Conservation (phyloP, 2,113 vertebrate species). For the Pelusios castaneus region DNA sequence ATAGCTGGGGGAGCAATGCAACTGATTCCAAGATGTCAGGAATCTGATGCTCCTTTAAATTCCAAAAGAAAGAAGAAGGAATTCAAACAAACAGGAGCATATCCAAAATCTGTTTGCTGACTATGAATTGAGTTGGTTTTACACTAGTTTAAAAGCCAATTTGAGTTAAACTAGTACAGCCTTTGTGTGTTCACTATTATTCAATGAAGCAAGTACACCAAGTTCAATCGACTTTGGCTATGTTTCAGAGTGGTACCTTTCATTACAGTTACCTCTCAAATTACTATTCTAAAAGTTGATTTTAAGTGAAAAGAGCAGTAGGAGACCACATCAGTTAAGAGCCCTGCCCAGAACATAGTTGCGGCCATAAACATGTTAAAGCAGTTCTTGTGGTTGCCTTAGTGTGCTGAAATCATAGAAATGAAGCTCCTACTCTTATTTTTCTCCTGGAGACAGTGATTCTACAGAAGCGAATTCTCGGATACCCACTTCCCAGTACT, state of each 20-base stretch:
- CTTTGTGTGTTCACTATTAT: neutral
- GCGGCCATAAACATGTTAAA: neutral
- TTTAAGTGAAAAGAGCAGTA: neutral
- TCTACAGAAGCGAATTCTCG: neutral
- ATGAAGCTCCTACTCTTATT: neutral
- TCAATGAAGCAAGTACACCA: neutral
- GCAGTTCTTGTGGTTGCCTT: neutral
- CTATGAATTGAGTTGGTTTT: neutral
- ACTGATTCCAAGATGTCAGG: too few species aligned
- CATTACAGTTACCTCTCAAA: neutral
- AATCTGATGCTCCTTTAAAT: too few species aligned
- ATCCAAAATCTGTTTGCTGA: neutral
- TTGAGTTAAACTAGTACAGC: conserved; percentile 8
- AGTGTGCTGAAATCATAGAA: neutral
- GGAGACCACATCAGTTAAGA: neutral
- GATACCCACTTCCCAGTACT: neutral
- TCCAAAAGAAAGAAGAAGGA: too few species aligned
- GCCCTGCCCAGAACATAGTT: neutral
- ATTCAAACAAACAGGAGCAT: neutral
- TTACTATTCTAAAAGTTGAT: neutral
- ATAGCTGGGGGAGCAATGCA: too few species aligned
- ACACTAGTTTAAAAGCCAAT: neutral
- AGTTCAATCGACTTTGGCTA: neutral
- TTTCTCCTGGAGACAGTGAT: neutral
- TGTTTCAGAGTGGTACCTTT: neutral